phyloP scores from a whole-genome alignment of 2,888 invertebrate species.

The Chymomyza amoena region DNA sequence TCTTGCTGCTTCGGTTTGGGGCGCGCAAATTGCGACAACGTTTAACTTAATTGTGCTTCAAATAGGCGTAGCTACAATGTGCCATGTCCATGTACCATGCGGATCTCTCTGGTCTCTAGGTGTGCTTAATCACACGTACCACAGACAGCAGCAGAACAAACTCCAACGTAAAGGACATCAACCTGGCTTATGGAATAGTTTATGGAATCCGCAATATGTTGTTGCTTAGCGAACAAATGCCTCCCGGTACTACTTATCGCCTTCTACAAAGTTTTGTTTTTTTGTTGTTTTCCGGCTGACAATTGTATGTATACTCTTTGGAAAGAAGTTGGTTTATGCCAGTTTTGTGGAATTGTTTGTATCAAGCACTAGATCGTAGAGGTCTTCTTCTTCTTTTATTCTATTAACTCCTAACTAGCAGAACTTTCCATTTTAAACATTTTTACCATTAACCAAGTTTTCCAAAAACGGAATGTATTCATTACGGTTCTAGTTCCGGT shows the following conservation, averaged over 20 bases:
- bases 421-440: no score
- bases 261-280: background rate
- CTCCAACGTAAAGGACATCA: background rate
- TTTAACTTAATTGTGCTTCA: slow-evolving; percentile 73
- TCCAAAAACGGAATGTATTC: no score
- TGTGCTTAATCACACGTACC: background rate
- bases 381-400: no score
- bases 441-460: no score
- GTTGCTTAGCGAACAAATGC: background rate
- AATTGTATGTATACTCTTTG: background rate
- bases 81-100: slow-evolving; percentile 53
- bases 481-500: no score
- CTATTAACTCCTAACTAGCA: no score
- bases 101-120: slow-evolving; percentile 9
- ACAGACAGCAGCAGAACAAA: slow-evolving; percentile 14
- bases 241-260: background rate
- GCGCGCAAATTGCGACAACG: slow-evolving; percentile 71
- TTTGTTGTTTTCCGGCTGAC: background rate
- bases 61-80: slow-evolving; percentile 67
- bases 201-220: background rate
- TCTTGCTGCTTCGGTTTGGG: slow-evolving; percentile 49
- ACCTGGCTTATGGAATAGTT: background rate
- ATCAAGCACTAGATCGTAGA: no score
- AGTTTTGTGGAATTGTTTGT: no score
- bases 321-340: no score